phyloP scores from a whole-genome alignment of 1,140 invertebrate genomes.

The Chionoecetes opilio region DNA sequence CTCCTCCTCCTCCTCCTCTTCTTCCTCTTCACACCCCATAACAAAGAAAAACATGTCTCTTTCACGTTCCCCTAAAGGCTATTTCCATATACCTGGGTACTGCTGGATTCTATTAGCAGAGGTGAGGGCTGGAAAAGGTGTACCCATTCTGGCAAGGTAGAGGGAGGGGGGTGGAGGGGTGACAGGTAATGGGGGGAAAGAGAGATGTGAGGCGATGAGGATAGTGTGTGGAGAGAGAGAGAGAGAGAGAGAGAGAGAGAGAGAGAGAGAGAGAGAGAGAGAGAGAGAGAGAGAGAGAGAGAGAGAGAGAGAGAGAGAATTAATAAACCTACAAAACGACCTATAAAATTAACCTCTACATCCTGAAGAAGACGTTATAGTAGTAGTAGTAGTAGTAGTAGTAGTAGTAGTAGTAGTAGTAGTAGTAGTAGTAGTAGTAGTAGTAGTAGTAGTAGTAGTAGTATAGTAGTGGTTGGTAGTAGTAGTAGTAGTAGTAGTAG shows the following conservation, averaged over 20 bases:
- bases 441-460: constrained; percentile 15
- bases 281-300: not conserved
- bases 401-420: not conserved
- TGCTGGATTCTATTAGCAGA: no score
- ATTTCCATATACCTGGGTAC: no score
- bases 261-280: not conserved
- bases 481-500: constrained; percentile 29
- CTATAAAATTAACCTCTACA: not conserved
- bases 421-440: constrained; percentile 23
- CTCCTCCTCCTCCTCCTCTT: no score
- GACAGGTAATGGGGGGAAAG: not conserved
- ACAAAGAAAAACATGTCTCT: no score
- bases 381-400: not conserved
- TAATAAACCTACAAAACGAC: not conserved
- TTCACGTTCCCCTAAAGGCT: no score
- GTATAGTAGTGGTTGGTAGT: constrained; percentile 29
- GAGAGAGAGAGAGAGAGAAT: not conserved
- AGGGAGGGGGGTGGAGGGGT: no score
- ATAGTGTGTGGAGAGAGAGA: not conserved
- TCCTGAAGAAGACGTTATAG: not conserved
- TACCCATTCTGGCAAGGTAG: no score
- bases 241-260: not conserved
- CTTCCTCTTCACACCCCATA: no score
- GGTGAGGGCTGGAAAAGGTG: no score
- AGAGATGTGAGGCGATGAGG: not conserved